Base-by-base conservation (phyloP, 1,140 invertebrate genomes). In the Coelopa frigida region DNA sequence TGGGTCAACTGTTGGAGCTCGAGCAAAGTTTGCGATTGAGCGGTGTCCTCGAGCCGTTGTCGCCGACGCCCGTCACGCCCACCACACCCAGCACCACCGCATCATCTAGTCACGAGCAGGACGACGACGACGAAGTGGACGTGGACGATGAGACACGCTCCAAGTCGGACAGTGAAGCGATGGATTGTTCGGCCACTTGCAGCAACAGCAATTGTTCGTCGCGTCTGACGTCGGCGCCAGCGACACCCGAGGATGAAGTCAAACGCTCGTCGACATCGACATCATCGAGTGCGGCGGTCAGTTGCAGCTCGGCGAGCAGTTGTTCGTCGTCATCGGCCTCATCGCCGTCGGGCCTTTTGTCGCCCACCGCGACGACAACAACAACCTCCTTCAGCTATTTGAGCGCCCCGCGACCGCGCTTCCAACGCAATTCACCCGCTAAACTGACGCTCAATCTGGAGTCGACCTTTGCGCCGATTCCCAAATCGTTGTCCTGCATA, bases 1-100 rank as follows among this genome's bases (percentile, higher is more conserved):
- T 98, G 83, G 90, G 86, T 8, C 94, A 97, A 71, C 75, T 98
- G 54, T 72, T 90, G 27, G 89, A 96, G 59, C 79, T 91, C 56
- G 90, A 94, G 62, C 80, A 88, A 56, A 78, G 73, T 44, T 65
- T 87, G 47, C 73, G 75, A 21, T 75, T 70, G 48, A 72, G 70
- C 44, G 75, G 70, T n/a, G 54, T 54, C 15, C 45, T 70, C 26
- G 56, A 51, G 33, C 67, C 66, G 3, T 38, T 48, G 6, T 48
- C 52, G 5, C 52, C 60, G 3, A 17, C 46, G 32, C 44, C 35
- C 14, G 35, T 33, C 8, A 41, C 36, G 29, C 24, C 24, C 22
- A 26, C 44, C 18, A 38, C 23, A 29, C 12, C 42, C 7, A 15
- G 33, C 47, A 44, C 44, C 6, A 27, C 52, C 15, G 27, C 38